Conservation (phyloP, 2,797 vertebrate species). For the Brachymystax lenok region DNA sequence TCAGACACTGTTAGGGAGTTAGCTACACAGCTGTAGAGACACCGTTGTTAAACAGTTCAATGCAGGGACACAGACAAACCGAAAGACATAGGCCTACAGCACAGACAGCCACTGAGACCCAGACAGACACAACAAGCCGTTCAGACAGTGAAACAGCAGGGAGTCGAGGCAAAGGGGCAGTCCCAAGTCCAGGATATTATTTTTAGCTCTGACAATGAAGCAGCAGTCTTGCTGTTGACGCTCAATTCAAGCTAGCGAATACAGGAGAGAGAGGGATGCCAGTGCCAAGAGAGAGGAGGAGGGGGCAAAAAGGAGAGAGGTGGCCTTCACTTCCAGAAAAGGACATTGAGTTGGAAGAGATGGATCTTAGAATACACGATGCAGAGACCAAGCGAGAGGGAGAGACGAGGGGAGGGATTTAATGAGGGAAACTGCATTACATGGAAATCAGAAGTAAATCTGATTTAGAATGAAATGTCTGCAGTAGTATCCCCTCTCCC, state of each 20-base stretch:
- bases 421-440: slow-evolving; percentile 23
- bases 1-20: slow-evolving; percentile 36
- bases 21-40: slow-evolving; percentile 39
- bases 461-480: slow-evolving; percentile 34
- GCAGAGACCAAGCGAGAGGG: slow-evolving; percentile 15
- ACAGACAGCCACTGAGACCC: neutral
- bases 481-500: slow-evolving; percentile 11
- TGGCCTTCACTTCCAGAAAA: slow-evolving; percentile 3
- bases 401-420: slow-evolving; percentile 10
- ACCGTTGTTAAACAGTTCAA: slow-evolving; percentile 35
- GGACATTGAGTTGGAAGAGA: neutral
- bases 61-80: neutral
- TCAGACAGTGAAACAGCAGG: slow-evolving; percentile 22
- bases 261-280: slow-evolving; percentile 18
- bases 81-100: neutral
- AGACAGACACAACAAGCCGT: slow-evolving; percentile 9
- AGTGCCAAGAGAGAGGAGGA: slow-evolving; percentile 5
- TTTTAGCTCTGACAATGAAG: slow-evolving; percentile 50
- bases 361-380: slow-evolving; percentile 25
- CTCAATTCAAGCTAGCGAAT: slow-evolving; percentile 19
- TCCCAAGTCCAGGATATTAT: slow-evolving; percentile 23
- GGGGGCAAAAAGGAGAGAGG: neutral
- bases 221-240: slow-evolving; percentile 55
- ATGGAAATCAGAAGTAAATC: slow-evolving; percentile 29
- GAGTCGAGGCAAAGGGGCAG: slow-evolving; percentile 28